phyloP scores from a whole-genome alignment of 1,140 invertebrate species.

The Cyclargus thomasi region DNA sequence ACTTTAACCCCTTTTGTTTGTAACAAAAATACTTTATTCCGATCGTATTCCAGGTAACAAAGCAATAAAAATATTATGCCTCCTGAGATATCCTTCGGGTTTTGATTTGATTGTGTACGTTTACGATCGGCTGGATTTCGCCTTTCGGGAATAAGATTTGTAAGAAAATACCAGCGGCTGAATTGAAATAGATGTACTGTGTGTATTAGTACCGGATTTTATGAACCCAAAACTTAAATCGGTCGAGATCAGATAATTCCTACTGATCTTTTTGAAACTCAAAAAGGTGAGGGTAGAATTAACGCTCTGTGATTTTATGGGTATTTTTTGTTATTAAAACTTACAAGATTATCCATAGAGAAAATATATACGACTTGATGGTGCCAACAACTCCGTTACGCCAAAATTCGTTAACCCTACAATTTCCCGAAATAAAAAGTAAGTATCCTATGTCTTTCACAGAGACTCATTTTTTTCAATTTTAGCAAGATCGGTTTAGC shows the following conservation, averaged over 20 bases:
- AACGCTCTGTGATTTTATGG: too few species aligned
- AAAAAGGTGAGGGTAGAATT: too few species aligned
- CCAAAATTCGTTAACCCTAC: too few species aligned
- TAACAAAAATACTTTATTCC: not conserved
- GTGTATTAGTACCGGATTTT: not conserved
- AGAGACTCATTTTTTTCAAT: too few species aligned
- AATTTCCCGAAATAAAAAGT: too few species aligned
- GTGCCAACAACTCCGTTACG: too few species aligned
- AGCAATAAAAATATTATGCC: conserved; percentile 3
- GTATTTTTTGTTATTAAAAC: too few species aligned
- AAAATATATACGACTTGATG: too few species aligned
- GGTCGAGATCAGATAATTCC: not conserved
- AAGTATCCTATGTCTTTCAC: too few species aligned
- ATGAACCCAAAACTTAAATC: not conserved
- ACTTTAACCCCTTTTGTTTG: not conserved
- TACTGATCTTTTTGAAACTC: too few species aligned
- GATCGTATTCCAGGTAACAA: not conserved
- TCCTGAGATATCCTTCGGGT: not conserved
- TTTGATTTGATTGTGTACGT: not conserved
- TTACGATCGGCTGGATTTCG: not conserved
- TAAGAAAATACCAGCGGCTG: not conserved
- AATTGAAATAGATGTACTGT: not conserved
- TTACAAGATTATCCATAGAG: too few species aligned
- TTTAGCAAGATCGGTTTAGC: too few species aligned
- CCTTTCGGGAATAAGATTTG: not conserved